These are phyloP conservation scores for Ancistrus triradiatus DNA, from an alignment of 2,113 vertebrate genomes.

Conservation along the genomic window DNA sequence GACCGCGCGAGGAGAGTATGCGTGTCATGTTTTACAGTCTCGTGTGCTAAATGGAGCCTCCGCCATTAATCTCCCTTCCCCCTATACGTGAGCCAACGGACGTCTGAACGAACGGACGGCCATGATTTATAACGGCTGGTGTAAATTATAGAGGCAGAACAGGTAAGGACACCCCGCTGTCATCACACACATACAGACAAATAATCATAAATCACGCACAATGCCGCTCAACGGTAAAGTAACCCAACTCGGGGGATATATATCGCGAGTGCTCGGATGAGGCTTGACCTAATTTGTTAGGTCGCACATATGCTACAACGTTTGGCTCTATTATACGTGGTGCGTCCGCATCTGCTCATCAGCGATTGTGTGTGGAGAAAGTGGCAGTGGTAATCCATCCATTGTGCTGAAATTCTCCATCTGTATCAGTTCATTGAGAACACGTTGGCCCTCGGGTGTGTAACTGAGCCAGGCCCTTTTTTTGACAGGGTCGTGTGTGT, in stretches of 20 bases:
- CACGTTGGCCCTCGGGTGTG: constrained; percentile 72
- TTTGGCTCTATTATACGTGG: constrained; percentile 20
- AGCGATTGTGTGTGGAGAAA: constrained; percentile 36
- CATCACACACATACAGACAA: constrained; percentile 15
- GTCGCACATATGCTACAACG: constrained; percentile 5
- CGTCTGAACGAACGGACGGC: constrained; percentile 55
- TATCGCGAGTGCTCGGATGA: background rate
- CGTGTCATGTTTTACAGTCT: constrained; percentile 47
- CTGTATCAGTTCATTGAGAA: constrained; percentile 78
- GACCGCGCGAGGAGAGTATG: constrained; percentile 36
- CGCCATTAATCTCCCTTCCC: constrained; percentile 65
- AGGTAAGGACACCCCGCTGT: constrained; percentile 61
- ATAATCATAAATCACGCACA: constrained; percentile 7
- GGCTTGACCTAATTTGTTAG: constrained; percentile 13
- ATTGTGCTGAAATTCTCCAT: constrained; percentile 75
- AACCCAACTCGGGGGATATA: background rate
- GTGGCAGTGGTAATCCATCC: constrained; percentile 71
- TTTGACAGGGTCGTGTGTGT: constrained; percentile 56
- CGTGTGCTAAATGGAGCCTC: constrained; percentile 61
- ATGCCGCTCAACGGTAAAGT: background rate
- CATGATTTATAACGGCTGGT: constrained; percentile 66
- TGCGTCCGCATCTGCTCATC: constrained; percentile 16
- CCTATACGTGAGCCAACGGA: constrained; percentile 59
- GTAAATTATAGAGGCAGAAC: constrained; percentile 61
- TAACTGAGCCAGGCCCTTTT: constrained; percentile 77